Evolutionary conservation across 2,113 vertebrate species (phyloP).

Genomic region (Uria lomvia): DNA sequence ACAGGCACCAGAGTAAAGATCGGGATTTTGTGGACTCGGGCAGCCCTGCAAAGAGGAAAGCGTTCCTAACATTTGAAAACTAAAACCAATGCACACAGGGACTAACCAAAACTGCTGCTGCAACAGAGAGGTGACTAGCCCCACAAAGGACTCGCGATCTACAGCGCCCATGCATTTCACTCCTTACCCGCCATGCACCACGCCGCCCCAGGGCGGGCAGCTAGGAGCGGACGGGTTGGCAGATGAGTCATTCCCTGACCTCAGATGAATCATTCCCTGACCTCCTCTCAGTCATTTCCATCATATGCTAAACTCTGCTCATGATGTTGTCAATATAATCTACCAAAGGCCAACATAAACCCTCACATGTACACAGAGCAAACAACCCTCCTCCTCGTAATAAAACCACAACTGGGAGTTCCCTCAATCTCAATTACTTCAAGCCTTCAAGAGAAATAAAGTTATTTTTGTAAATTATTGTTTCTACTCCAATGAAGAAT

Average conservation of each 20-base stretch:
- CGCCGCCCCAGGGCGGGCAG: fast-evolving
- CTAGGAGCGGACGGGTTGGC: fast-evolving
- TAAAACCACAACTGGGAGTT: background rate
- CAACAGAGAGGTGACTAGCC: background rate
- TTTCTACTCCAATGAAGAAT: background rate
- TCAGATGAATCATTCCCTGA: background rate
- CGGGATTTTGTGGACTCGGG: background rate
- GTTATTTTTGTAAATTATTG: background rate
- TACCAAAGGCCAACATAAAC: background rate
- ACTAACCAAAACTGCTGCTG: background rate
- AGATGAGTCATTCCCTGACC: background rate
- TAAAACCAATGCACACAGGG: background rate
- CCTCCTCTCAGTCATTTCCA: background rate
- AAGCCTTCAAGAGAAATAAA: background rate
- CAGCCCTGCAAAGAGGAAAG: background rate
- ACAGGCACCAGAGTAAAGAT: background rate
- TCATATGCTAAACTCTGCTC: background rate
- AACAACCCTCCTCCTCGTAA: background rate
- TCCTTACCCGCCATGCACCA: background rate
- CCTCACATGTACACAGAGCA: background rate
- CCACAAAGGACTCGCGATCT: fast-evolving
- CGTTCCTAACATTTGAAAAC: background rate
- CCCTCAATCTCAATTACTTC: background rate
- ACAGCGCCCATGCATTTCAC: fast-evolving
- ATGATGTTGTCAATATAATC: background rate